These are phyloP conservation scores for Leuctra nigra DNA, from an alignment of 2,888 invertebrate species.

Conservation along the genomic window DNA sequence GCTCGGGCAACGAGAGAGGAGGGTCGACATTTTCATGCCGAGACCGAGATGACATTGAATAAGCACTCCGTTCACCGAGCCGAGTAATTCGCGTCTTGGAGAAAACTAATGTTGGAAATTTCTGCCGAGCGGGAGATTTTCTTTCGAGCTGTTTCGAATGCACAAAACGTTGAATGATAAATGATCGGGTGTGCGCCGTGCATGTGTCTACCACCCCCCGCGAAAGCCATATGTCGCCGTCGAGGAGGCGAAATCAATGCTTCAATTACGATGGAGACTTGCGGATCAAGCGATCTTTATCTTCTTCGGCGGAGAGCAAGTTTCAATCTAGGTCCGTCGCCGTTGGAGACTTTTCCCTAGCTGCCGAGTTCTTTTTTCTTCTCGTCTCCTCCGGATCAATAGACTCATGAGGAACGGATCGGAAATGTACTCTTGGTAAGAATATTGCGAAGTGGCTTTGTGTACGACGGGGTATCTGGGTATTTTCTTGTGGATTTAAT, in stretches of 20 bases:
- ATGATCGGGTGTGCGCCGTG: not conserved
- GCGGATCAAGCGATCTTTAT: not conserved
- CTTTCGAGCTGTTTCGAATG: not conserved
- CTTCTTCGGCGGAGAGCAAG: too few relatives aligned
- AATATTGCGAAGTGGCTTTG: too few relatives aligned
- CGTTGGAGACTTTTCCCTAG: too few relatives aligned
- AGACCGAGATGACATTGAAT: slow-evolving; percentile 1
- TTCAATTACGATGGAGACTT: slow-evolving; percentile 9
- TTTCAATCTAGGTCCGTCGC: too few relatives aligned
- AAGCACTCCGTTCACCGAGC: slow-evolving; percentile 7
- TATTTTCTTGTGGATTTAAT: too few relatives aligned
- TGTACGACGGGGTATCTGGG: too few relatives aligned
- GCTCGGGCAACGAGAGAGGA: not conserved
- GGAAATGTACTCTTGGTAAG: too few relatives aligned
- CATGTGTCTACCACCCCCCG: not conserved
- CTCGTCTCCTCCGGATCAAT: too few relatives aligned
- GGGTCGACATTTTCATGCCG: not conserved
- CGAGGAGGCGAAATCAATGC: slow-evolving; percentile 7
- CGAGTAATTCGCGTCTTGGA: slow-evolving; percentile 3
- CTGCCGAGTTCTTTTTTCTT: too few relatives aligned
- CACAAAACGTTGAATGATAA: slow-evolving; percentile 12
- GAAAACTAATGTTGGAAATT: not conserved
- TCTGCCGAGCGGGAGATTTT: not conserved
- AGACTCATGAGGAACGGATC: too few relatives aligned
- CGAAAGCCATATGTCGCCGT: slow-evolving; percentile 6